Evolutionary conservation across 2,888 invertebrate genomes (phyloP).

Genomic region (Ormyrus rosae): DNA sequence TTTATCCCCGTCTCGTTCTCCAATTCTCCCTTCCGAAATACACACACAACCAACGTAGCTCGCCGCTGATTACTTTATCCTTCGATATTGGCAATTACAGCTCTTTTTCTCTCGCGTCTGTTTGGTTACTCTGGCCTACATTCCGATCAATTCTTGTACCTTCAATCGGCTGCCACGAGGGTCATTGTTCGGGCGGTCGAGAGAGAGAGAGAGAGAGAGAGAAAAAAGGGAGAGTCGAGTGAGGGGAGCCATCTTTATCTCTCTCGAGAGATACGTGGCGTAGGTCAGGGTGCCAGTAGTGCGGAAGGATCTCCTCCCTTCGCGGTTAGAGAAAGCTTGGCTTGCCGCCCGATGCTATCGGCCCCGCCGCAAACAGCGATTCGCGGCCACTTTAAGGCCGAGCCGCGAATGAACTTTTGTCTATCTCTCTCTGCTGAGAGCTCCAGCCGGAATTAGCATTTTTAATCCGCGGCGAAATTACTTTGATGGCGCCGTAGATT

Average conservation of each 20-base stretch:
- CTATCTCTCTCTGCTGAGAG: too few species aligned
- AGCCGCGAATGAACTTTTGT: constrained; percentile 43
- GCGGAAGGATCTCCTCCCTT: constrained; percentile 59
- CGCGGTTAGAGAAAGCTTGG: constrained; percentile 53
- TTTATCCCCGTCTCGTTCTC: constrained; percentile 20
- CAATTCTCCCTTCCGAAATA: background rate
- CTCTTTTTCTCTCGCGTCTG: background rate
- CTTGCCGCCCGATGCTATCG: constrained; percentile 71
- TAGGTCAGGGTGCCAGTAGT: constrained; percentile 64
- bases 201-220: background rate
- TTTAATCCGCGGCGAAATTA: constrained; percentile 39
- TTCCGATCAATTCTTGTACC: background rate
- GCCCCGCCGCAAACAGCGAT: constrained; percentile 71
- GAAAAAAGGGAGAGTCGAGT: constrained; percentile 7
- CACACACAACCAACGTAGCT: background rate
- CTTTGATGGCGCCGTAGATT: constrained; percentile 31
- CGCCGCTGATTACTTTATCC: constrained; percentile 37
- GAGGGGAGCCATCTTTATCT: constrained; percentile 2
- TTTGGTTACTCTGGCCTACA: constrained; percentile 10
- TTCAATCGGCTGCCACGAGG: background rate
- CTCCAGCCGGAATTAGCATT: constrained; percentile 30
- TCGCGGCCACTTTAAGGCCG: constrained; percentile 69
- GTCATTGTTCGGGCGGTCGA: background rate
- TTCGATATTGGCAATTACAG: constrained; percentile 43
- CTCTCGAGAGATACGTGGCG: constrained; percentile 35